A percentile compares a stretch with the other conserved stretches of the same genome.
Evolutionary conservation across 1,140 invertebrate species (phyloP).

Genomic region (Macrostomum lignano): DNA sequence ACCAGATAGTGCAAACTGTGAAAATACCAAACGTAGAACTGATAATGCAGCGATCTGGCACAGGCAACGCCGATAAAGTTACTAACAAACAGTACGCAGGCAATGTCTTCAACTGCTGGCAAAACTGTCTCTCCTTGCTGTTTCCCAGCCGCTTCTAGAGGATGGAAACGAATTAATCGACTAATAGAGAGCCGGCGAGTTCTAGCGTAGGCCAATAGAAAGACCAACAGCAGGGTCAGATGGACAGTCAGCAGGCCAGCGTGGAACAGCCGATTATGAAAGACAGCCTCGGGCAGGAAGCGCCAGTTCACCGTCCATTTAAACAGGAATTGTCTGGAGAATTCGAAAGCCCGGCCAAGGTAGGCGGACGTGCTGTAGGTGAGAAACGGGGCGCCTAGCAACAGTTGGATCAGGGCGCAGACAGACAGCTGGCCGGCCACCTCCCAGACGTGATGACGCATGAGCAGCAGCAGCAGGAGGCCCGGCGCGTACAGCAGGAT

Average conservation of each 20-base stretch:
- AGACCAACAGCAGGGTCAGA: slow-evolving; percentile 36
- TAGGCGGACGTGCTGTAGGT: slow-evolving; percentile 50
- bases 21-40: slow-evolving; percentile 98
- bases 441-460: slow-evolving; percentile 38
- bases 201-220: slow-evolving; percentile 29
- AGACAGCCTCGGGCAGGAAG: slow-evolving; percentile 49
- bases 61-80: slow-evolving; percentile 71
- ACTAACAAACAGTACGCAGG: slow-evolving; percentile 54
- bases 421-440: slow-evolving; percentile 46
- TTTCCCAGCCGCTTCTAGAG: slow-evolving; percentile 3
- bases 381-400: slow-evolving; percentile 50
- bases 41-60: slow-evolving; percentile 82
- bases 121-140: background rate
- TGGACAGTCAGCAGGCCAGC: slow-evolving; percentile 43
- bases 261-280: slow-evolving; percentile 57
- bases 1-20: slow-evolving; percentile 48
- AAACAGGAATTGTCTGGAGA: slow-evolving; percentile 70
- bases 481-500: slow-evolving; percentile 72
- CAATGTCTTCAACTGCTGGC: slow-evolving; percentile 29
- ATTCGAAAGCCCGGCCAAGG: slow-evolving; percentile 60
- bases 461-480: slow-evolving; percentile 51
- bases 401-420: slow-evolving; percentile 38
- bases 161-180: slow-evolving; percentile 3
- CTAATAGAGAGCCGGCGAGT: slow-evolving; percentile 10
- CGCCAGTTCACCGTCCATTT: slow-evolving; percentile 97